Base-by-base conservation (phyloP, 2,797 vertebrate genomes). In the Diplodus puntazzo region DNA sequence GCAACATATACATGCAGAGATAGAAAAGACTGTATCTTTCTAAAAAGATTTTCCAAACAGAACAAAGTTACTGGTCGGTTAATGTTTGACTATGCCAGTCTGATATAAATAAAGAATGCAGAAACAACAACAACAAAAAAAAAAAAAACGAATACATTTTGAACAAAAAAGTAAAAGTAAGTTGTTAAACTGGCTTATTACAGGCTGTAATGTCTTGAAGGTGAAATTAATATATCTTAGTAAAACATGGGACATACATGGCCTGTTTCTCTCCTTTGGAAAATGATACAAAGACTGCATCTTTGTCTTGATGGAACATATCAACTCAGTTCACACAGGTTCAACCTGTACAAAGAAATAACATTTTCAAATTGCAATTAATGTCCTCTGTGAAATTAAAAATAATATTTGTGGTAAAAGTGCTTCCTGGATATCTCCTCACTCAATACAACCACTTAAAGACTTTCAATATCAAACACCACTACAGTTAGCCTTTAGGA, bases 21-120 rank as follows among this genome's bases (percentile, higher is more conserved):
- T 2, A 20, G 1, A 43, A 21, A 27, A 14, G 57, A 34, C 34
- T n/a, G n/a, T n/a, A n/a, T n/a, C n/a, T n/a, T 34, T 11, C 3
- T 45, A 9, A 10, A 34, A 23, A 68, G 5, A 21, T 17, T n/a
- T 55, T 59, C 17, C n/a, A 1, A 52, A 57, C 4, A 42, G 23
- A 50, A 42, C 30, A 50, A 20, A 34, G 55, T 72, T 54, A 52
- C 48, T 20, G 30, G 16, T 53, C 6, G 7, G 30, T 13, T 68
- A n/a, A 69, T 39, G n/a, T 55, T 39, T 27, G 25, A 62, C 42
- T 21, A 4, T 2, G 27, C 20, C 49, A 70, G 21, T 52, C 30
- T 50, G 53, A 17, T 39, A n/a, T 62, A 61, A 61, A 72, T 72
- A 64, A 55, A 74, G 20, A 74, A 73, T 21, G 13, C 49, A 43